Evolutionary conservation across 2,888 invertebrate species (phyloP), one percentile per base, ranked within the genome.

Genomic region (Drosophila robusta): DNA sequence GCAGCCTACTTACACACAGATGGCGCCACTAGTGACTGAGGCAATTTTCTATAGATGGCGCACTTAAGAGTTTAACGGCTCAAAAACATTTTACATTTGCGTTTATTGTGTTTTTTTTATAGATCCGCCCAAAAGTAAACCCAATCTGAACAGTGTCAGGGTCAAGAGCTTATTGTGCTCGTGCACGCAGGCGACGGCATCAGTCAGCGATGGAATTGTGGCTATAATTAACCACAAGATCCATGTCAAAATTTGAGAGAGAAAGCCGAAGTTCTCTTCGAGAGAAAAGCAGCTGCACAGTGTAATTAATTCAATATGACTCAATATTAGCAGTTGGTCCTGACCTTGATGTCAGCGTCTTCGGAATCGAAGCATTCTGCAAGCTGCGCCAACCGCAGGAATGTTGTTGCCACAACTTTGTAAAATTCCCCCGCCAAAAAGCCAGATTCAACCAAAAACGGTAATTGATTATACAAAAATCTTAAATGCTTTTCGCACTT

Each of bases 401-500:
- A 83, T 83, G 88, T 80, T 68, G 88, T 62, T 60, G 55, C 14
- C 61, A 39, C 75, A 63, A 71, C 45, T 64, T 2, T 60, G 64
- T 47, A 16, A 42, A 58, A 70, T 63, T 64, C 66, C 65, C 70
- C 70, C 22, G 67, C 73, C 67, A 63, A 71, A 62, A 57, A 18
- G 11, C 26, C 14, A 4, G 39, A 29, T 36, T 18, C 2, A 32
- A 11, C 64, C 70, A 29, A 64, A 85, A 58, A 60, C 50, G 64
- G 83, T 50, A 62, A 66, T 69, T 61, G 51, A 56, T 69, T 77
- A 71, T 70, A 68, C 18, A 62, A 76, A 12, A 11, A 12, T 70
- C 58, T 70, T 32, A 82, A 82, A 70, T 69, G 71, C 55, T 65
- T 62, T 77, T 78, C 58, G 38, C 78, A 77, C 71, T 72, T 72